phyloP scores from a whole-genome alignment of 2,888 invertebrate species.

The Pollenia angustigena region DNA sequence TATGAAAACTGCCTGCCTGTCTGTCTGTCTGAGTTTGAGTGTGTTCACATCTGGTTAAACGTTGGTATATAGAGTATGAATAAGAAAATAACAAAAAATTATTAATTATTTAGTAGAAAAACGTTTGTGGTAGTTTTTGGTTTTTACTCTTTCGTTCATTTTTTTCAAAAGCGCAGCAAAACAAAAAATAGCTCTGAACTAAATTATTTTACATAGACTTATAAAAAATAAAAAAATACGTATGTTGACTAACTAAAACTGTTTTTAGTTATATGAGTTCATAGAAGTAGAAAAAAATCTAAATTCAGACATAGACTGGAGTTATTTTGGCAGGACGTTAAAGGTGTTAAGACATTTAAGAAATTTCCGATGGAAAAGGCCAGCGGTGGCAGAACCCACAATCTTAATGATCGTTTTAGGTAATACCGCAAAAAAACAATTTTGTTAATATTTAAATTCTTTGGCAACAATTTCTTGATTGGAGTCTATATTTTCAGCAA shows the following conservation, averaged over 20 bases:
- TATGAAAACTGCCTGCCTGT: neutral
- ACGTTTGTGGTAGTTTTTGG: conserved; percentile 49
- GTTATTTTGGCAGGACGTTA: neutral
- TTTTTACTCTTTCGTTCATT: conserved; percentile 16
- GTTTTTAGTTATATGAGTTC: too few species aligned
- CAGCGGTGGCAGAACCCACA: too few species aligned
- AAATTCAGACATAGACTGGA: too few species aligned
- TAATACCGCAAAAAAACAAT: too few species aligned
- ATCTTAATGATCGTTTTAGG: too few species aligned
- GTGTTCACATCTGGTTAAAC: conserved; percentile 3
- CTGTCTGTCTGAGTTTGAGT: neutral
- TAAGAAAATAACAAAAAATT: conserved; percentile 23
- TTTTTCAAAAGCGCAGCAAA: neutral
- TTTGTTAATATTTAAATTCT: too few species aligned
- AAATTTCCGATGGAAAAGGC: too few species aligned
- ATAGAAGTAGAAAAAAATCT: too few species aligned
- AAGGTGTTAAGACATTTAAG: neutral
- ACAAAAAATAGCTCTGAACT: conserved; percentile 56
- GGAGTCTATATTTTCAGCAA: too few species aligned
- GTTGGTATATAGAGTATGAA: conserved; percentile 57
- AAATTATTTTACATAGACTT: conserved; percentile 49
- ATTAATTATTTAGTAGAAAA: conserved; percentile 51
- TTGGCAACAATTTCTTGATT: too few species aligned
- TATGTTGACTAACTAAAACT: neutral
- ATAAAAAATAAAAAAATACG: neutral